These are phyloP conservation scores for Mesoclemmys tuberculata DNA, from an alignment of 2,113 vertebrate genomes.

Conservation along the genomic window DNA sequence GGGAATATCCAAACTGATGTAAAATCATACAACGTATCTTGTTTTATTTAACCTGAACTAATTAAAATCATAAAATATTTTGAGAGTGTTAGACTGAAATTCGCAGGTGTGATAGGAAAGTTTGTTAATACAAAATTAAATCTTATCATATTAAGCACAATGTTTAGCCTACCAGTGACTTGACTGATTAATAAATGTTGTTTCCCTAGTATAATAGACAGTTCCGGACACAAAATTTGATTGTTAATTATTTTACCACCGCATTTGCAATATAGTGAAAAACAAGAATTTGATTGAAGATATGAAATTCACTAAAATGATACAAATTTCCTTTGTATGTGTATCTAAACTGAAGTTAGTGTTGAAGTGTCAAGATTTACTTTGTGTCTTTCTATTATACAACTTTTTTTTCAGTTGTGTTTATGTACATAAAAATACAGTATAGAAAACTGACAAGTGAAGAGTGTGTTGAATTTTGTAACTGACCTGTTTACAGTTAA, in stretches of 20 bases:
- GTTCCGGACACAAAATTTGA: constrained; percentile 32
- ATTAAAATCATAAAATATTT: constrained; percentile 32
- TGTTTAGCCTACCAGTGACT: constrained; percentile 51
- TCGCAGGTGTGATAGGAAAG: constrained; percentile 1
- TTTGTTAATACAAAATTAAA: constrained; percentile 29
- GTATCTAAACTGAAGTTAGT: constrained; percentile 18
- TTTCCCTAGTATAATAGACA: constrained; percentile 34
- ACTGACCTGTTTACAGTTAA: neutral
- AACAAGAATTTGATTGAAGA: constrained; percentile 16
- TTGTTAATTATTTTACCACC: constrained; percentile 33
- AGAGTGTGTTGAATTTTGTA: neutral
- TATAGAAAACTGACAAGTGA: neutral
- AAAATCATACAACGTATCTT: constrained; percentile 39
- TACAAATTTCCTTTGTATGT: constrained; percentile 1
- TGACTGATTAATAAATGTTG: constrained; percentile 44
- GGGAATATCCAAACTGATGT: neutral
- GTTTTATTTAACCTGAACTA: constrained; percentile 37
- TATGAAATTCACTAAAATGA: constrained; percentile 29
- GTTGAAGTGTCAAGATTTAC: neutral
- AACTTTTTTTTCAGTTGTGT: neutral
- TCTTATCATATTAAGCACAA: constrained; percentile 38
- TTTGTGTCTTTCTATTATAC: neutral
- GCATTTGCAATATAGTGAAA: constrained; percentile 18
- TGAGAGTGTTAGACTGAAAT: neutral
- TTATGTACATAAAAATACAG: neutral